Conservation (phyloP, 2,797 vertebrate genomes). For the Rhynchonycteris naso region DNA sequence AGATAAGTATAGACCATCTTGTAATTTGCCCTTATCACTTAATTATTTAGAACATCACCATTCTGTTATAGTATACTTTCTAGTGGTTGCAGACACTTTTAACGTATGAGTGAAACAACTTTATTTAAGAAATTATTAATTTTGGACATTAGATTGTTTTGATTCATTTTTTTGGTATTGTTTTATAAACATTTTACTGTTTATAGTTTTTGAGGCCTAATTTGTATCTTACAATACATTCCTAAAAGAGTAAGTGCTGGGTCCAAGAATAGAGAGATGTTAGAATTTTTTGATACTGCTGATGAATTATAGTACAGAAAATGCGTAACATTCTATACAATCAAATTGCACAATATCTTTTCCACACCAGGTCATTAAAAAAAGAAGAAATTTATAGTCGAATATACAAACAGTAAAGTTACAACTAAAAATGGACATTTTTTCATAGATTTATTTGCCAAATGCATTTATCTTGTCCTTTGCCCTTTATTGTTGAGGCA, state of each 20-base stretch:
- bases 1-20: neutral
- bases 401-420: neutral
- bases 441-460: neutral
- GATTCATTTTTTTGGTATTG: neutral
- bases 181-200: neutral
- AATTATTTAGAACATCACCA: neutral
- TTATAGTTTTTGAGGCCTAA: neutral
- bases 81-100: neutral
- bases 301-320: conserved; percentile 10
- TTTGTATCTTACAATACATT: conserved; percentile 16
- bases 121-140: neutral
- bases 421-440: neutral
- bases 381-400: neutral
- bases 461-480: neutral
- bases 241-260: neutral
- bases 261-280: neutral
- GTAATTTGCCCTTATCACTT: neutral
- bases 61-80: neutral
- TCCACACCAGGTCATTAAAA: neutral
- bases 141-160: neutral
- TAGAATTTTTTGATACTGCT: conserved; percentile 11
- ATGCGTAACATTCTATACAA: neutral
- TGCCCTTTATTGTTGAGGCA: neutral
- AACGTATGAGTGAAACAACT: neutral
- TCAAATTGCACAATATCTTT: neutral